phyloP scores from a whole-genome alignment of 1,140 invertebrate genomes.

The Melipona quadrifasciata region DNA sequence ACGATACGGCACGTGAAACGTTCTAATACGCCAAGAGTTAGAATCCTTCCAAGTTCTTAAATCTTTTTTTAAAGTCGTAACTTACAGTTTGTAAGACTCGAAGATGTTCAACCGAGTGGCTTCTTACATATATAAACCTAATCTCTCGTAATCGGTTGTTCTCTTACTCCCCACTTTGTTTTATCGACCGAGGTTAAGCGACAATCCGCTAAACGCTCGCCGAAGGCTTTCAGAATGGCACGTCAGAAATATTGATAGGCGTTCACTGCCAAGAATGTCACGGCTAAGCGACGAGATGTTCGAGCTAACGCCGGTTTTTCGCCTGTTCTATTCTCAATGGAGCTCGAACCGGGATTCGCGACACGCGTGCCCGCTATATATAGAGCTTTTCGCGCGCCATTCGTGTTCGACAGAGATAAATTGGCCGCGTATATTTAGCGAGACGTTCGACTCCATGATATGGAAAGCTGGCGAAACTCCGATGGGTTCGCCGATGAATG shows the following conservation, averaged over 20 bases:
- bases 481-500: background rate
- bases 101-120: too few relatives aligned
- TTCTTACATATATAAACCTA: background rate
- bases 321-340: background rate
- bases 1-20: too few relatives aligned
- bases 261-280: conserved; percentile 45
- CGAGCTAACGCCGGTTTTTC: background rate
- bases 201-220: background rate
- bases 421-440: conserved; percentile 37
- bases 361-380: conserved; percentile 5
- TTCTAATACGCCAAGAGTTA: too few relatives aligned
- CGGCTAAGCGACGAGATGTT: conserved; percentile 23
- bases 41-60: too few relatives aligned
- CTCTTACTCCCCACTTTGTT: background rate
- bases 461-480: background rate
- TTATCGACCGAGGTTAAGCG: background rate
- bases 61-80: too few relatives aligned
- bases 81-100: too few relatives aligned
- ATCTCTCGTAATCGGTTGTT: background rate
- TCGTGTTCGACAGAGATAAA: conserved; percentile 22
- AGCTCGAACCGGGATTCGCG: background rate
- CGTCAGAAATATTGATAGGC: conserved; percentile 38
- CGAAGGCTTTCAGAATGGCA: conserved; percentile 13
- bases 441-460: background rate
- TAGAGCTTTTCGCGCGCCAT: conserved; percentile 8